phyloP scores from a whole-genome alignment of 2,113 vertebrate species.

The Coptodon bakossiorum region DNA sequence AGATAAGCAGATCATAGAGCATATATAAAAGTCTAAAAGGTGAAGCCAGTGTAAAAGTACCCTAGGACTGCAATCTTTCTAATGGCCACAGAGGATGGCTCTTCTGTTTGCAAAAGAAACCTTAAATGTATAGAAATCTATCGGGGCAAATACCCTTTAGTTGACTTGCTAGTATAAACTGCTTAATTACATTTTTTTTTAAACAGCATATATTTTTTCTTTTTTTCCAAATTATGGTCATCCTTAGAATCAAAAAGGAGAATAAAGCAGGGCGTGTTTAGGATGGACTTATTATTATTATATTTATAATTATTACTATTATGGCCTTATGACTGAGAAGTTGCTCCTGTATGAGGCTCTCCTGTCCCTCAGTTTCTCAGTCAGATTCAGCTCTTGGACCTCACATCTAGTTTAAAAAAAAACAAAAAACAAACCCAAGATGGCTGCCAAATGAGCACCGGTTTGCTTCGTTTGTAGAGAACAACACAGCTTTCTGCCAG shows the following conservation, averaged over 20 bases:
- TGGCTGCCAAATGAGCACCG: neutral
- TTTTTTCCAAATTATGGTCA: neutral
- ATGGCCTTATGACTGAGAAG: fast-evolving
- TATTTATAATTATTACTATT: neutral
- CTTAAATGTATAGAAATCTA: neutral
- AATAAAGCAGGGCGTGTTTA: neutral
- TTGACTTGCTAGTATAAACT: neutral
- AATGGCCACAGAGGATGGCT: neutral
- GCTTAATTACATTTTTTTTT: fast-evolving
- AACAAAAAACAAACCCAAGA: neutral
- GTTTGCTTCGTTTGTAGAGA: neutral
- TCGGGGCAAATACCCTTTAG: fast-evolving
- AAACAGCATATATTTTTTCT: neutral
- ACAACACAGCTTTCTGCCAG: neutral
- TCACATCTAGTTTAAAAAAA: neutral
- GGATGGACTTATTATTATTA: neutral
- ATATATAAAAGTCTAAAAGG: neutral
- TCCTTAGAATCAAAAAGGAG: neutral
- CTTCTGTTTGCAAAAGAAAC: neutral
- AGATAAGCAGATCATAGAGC: neutral
- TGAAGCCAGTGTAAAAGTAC: neutral
- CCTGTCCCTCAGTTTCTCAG: neutral
- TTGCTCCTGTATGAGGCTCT: neutral
- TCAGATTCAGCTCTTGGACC: neutral
- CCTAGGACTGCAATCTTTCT: neutral